These are phyloP conservation scores for Troilus luridus DNA, from an alignment of 2,888 invertebrate species.

Conservation along the genomic window DNA sequence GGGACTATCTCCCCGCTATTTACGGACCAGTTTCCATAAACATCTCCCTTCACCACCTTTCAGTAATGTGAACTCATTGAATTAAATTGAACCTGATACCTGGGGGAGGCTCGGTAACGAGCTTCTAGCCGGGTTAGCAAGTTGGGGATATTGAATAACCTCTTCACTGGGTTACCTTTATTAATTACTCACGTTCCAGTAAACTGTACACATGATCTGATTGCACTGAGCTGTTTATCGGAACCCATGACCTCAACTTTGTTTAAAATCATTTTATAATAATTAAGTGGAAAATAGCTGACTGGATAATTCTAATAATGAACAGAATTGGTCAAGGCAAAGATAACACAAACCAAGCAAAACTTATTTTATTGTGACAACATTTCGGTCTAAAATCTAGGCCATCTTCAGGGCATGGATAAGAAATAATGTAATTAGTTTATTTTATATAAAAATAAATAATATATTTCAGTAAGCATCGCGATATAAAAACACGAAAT, in stretches of 20 bases:
- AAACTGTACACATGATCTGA: not conserved
- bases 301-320: no score
- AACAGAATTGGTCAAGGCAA: no score
- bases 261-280: not conserved
- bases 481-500: no score
- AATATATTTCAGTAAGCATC: no score
- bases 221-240: not conserved
- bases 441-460: no score
- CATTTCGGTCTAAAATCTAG: no score
- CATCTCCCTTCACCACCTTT: slow-evolving; percentile 27
- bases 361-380: no score
- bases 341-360: no score
- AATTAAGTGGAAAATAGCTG: no score
- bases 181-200: slow-evolving; percentile 31
- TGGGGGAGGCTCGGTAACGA: not conserved
- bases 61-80: slow-evolving; percentile 38
- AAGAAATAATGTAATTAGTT: no score
- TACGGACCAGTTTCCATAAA: slow-evolving; percentile 7
- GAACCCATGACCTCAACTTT: not conserved
- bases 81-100: slow-evolving; percentile 18
- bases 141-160: slow-evolving; percentile 27
- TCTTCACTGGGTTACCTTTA: slow-evolving; percentile 23
- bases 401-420: no score
- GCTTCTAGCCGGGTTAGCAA: slow-evolving; percentile 3
- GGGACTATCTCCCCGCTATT: not conserved